Evolutionary conservation across 2,888 invertebrate species (phyloP), one percentile per base, ranked within the genome.

Genomic region (Mylabris sibirica): DNA sequence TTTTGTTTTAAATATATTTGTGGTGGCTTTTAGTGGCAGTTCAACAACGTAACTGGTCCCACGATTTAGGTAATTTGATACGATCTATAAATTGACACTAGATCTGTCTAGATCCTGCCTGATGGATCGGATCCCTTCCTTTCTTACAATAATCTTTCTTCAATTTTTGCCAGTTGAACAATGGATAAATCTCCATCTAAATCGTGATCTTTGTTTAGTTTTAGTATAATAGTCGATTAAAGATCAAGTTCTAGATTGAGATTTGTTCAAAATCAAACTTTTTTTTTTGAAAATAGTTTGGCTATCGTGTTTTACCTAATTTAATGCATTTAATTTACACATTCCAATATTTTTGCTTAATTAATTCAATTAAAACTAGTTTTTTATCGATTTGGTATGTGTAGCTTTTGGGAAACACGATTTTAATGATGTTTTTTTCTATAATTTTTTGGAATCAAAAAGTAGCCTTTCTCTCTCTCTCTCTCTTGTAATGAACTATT

Each of bases 11-110:
- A 57, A 57, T 66, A 66, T 79, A 77, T 83, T 82, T 83, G 80
- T 83, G 80, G 81, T 83, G 82, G 82, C 83, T 85, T 88, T 85
- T 88, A 88, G 88, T 88, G 88, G 88, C 88, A 85, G 87, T 87
- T 84, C 88, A 87, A 85, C 88, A 88, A 83, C 88, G 88, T 86
- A 88, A 87, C 86, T 88, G 88, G 88, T 87, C 87, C 86, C 87
- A 87, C 82, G 88, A 88, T 84, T 85, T 88, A 88, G 88, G 88
- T 88, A 88, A 88, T 85, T 84, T 44, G 73, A 76, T 82, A 24
- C 57, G 79, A 77, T 82, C 79, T 79, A 77, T 77, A 76, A 72
- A 77, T 78, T 80, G 81, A 82, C 79, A 80, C 79, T 84, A 83
- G 82, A 84, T 82, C 82, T 83, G 79, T 84, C 82, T 84, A 83